Evolutionary conservation across 1,140 invertebrate species (phyloP).

Genomic region (Grapholita molesta): DNA sequence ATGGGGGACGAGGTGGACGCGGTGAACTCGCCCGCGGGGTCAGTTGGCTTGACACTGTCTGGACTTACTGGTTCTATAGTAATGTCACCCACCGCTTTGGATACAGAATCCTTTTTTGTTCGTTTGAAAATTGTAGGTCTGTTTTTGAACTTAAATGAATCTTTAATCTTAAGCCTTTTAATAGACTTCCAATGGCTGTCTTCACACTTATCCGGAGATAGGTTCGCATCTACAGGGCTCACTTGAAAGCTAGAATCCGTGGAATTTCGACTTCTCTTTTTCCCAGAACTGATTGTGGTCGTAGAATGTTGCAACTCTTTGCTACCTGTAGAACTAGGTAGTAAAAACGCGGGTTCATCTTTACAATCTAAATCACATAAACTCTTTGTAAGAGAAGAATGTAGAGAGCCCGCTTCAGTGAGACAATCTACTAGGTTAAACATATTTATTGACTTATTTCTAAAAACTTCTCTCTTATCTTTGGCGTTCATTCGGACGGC

Average conservation of each 20-base stretch:
- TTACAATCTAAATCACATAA: slow-evolving; percentile 68
- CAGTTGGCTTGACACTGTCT: slow-evolving; percentile 61
- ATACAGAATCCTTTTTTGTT: slow-evolving; percentile 66
- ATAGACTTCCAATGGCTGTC: slow-evolving; percentile 75
- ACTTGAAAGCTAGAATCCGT: slow-evolving; percentile 74
- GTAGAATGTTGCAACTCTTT: slow-evolving; percentile 67
- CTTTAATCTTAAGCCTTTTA: slow-evolving; percentile 75
- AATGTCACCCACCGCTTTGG: slow-evolving; percentile 59
- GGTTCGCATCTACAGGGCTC: slow-evolving; percentile 53
- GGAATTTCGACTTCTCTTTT: slow-evolving; percentile 73
- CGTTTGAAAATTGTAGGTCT: slow-evolving; percentile 71
- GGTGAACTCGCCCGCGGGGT: slow-evolving; percentile 64
- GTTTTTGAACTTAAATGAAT: slow-evolving; percentile 76
- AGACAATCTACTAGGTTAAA: slow-evolving; percentile 72
- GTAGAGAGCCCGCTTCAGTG: slow-evolving; percentile 62
- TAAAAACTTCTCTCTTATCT: slow-evolving; percentile 72
- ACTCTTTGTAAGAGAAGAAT: slow-evolving; percentile 70
- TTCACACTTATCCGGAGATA: slow-evolving; percentile 66
- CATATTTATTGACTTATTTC: slow-evolving; percentile 72
- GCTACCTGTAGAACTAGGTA: slow-evolving; percentile 49
- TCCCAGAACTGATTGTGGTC: slow-evolving; percentile 68
- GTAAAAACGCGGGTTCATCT: slow-evolving; percentile 55
- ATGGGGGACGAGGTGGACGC: slow-evolving; percentile 72
- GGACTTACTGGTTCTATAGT: slow-evolving; percentile 64
- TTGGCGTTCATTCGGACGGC: slow-evolving; percentile 44